phyloP scores from a whole-genome alignment of 2,113 vertebrate genomes.

The Zosterops borbonicus region DNA sequence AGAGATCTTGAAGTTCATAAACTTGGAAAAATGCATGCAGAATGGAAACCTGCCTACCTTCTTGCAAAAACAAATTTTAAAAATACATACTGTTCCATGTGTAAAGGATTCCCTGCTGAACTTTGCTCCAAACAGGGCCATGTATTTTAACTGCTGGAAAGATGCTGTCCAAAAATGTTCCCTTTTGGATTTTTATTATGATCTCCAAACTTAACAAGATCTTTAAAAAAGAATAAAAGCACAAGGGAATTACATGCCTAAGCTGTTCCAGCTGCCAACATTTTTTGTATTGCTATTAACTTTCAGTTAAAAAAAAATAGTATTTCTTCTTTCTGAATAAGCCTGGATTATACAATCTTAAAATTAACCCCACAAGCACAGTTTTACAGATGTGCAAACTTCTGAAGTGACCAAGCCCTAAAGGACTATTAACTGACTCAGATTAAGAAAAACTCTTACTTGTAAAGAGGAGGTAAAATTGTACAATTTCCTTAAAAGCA shows the following conservation, averaged over 20 bases:
- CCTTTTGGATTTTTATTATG: not conserved
- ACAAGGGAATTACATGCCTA: not conserved
- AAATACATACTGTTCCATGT: not conserved
- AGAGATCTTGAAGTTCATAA: conserved; percentile 43
- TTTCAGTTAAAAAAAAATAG: not conserved
- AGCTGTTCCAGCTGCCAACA: conserved; percentile 6
- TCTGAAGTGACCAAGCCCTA: not conserved
- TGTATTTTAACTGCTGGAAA: conserved; percentile 58
- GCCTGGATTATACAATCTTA: not conserved
- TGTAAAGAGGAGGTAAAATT: conserved; percentile 46
- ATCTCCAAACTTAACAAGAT: not conserved
- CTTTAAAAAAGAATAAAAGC: not conserved
- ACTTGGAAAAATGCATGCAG: not conserved
- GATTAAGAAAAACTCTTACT: conserved; percentile 25
- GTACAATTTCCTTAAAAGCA: conserved; percentile 45
- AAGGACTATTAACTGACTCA: not conserved
- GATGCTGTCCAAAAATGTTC: not conserved
- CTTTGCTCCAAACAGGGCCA: not conserved
- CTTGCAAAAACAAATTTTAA: not conserved
- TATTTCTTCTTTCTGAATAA: not conserved
- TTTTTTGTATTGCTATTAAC: not conserved
- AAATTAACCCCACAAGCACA: not conserved
- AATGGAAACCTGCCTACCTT: conserved; percentile 2
- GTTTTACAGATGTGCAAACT: not conserved
- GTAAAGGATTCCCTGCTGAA: not conserved